Evolutionary conservation across 2,113 vertebrate species (phyloP).

Genomic region (Syrmaticus mikado): DNA sequence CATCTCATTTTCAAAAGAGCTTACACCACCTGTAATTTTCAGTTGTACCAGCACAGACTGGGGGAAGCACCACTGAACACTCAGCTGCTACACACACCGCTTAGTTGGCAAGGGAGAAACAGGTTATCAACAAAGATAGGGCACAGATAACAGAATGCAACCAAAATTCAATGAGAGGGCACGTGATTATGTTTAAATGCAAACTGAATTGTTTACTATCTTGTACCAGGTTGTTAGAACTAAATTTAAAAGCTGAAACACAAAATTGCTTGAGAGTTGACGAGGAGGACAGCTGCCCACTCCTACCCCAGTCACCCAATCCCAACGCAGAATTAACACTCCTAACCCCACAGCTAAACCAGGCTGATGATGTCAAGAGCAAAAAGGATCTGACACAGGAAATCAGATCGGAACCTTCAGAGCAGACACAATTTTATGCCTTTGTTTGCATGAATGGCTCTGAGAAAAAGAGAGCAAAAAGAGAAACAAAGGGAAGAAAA

Average conservation of each 20-base stretch:
- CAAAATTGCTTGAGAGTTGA: not conserved
- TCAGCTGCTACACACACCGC: not conserved
- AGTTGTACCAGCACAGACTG: not conserved
- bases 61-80: not conserved
- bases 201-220: not conserved
- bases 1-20: not conserved
- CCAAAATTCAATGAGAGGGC: not conserved
- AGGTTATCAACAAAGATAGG: not conserved
- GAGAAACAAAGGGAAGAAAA: not conserved
- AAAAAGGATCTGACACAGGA: not conserved
- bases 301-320: not conserved
- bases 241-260: not conserved
- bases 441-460: not conserved
- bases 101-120: not conserved
- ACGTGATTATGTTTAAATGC: not conserved
- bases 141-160: not conserved
- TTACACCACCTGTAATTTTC: not conserved
- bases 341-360: not conserved
- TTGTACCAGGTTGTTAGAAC: not conserved
- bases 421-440: fast-evolving
- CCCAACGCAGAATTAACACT: not conserved
- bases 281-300: not conserved
- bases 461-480: fast-evolving
- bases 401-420: not conserved
- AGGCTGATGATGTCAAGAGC: not conserved